Percentiles rank a stretch among this genome's conserved stretches.
Conservation (phyloP, 2,888 invertebrate genomes). For the Fabriciana adippe region DNA sequence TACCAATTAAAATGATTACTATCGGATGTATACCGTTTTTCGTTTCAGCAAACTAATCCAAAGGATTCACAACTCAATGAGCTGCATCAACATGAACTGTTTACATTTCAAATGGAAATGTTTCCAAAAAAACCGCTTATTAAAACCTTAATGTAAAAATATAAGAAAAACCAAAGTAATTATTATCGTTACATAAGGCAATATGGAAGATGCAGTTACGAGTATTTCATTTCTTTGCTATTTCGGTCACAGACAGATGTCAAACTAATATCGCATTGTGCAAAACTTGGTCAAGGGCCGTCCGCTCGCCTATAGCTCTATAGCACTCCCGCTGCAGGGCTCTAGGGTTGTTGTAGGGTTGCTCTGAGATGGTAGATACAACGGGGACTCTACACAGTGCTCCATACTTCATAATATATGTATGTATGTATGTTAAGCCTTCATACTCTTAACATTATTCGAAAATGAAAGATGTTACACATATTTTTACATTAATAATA, state of each 20-base stretch:
- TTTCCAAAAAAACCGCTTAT: too few species aligned
- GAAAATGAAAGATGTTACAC: too few species aligned
- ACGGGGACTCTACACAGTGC: too few species aligned
- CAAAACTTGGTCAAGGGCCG: conserved; percentile 33
- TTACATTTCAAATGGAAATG: neutral
- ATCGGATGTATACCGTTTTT: neutral
- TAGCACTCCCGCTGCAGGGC: conserved; percentile 10
- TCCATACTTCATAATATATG: too few species aligned
- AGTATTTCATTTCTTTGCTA: conserved; percentile 8
- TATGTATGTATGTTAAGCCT: too few species aligned
- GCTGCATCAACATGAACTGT: neutral
- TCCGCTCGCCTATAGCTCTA: conserved; percentile 18
- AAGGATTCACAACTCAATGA: neutral
- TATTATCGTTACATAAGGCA: neutral
- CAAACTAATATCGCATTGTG: conserved; percentile 25
- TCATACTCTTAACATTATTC: too few species aligned
- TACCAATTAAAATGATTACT: conserved; percentile 1
- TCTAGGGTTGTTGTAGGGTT: conserved; percentile 17
- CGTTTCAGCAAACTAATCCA: neutral
- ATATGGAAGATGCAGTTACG: conserved; percentile 1
- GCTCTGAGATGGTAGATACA: neutral
- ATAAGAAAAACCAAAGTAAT: neutral
- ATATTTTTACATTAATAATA: too few species aligned
- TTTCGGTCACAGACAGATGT: conserved; percentile 24
- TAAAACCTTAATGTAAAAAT: neutral